Base-by-base conservation (phyloP, 2,797 vertebrate genomes). In the Pteropus rufus region DNA sequence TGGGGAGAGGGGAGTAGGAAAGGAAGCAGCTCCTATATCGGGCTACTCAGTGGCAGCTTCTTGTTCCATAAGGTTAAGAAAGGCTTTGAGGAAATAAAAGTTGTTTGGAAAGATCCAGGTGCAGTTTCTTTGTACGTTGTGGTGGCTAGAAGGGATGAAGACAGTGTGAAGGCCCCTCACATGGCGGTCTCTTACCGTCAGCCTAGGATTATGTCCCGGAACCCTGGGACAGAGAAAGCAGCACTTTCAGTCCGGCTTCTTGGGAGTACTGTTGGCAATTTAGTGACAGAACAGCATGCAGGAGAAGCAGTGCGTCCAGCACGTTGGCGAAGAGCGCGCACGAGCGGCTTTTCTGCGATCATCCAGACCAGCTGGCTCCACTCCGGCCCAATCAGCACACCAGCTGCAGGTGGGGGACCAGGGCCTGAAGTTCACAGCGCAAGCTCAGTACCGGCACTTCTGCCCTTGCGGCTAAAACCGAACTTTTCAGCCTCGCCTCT, bases 291-390 rank as follows among this genome's bases (percentile, higher is more conserved):
- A 99, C 99, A 10, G 99, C 99, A 31, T 99, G 98, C 44, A 99
- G 97, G 98, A 99, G 99, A 75, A 99, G 98, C 6, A 99, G 99
- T 31, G 99, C 99, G 56, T 99, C 99, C 96, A 99, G 98, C 99
- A 99, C 99, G 98, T 99, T 99, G 98, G 99, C 99, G 64, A 99
- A 99, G 91, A 99, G 99, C 44, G 99, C 99, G 97, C 99, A 98
- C 97, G 99, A 99, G 98, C 96, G 99, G 99, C 97, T 99, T 99
- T 97, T 99, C 99, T 0, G 99, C 99, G 98, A 99, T 98, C 99
- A 99, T 99, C 97, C 99, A 99, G 98, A 41, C 7, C 10, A 0
- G 6, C 21, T 52, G 39, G 19, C 69, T 7, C 31, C 10, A 46
- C 21, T 16, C 0, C 0, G 0, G 29, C 67, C 6, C 15, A 1